These are phyloP conservation scores for Xylophagus ater DNA, from an alignment of 2,888 invertebrate species.

Conservation along the genomic window DNA sequence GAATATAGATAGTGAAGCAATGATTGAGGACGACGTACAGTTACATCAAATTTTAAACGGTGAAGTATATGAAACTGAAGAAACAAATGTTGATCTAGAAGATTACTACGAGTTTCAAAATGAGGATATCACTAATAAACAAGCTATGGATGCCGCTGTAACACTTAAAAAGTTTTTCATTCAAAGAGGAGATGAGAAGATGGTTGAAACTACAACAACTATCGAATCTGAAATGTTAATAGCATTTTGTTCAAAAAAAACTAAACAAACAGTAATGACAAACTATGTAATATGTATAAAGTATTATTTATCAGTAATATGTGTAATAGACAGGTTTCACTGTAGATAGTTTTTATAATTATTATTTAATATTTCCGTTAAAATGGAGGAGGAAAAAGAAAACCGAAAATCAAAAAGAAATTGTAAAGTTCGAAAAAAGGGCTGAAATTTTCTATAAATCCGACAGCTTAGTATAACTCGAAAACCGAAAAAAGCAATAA, in stretches of 20 bases:
- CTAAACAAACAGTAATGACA: background rate
- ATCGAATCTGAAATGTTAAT: background rate
- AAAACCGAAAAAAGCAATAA: too few species aligned
- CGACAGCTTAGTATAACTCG: too few species aligned
- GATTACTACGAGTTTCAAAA: background rate
- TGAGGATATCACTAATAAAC: background rate
- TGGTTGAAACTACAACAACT: constrained; percentile 1
- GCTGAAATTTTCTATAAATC: too few species aligned
- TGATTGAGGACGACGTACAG: constrained; percentile 1
- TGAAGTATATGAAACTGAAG: constrained; percentile 4
- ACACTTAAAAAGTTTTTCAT: background rate
- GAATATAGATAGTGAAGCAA: too few species aligned
- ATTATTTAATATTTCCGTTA: too few species aligned
- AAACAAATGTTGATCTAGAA: background rate
- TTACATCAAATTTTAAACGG: constrained; percentile 5
- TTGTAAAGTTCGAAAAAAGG: too few species aligned
- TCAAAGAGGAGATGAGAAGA: background rate
- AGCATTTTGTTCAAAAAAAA: background rate
- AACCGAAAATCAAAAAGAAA: too few species aligned
- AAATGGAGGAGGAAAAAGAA: too few species aligned
- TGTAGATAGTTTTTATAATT: too few species aligned
- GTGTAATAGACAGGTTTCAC: too few species aligned
- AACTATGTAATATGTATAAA: background rate
- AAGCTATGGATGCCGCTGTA: constrained; percentile 1
- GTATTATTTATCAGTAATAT: too few species aligned